Base-by-base conservation (phyloP, 2,113 vertebrate species). In the Sylvietta virens region DNA sequence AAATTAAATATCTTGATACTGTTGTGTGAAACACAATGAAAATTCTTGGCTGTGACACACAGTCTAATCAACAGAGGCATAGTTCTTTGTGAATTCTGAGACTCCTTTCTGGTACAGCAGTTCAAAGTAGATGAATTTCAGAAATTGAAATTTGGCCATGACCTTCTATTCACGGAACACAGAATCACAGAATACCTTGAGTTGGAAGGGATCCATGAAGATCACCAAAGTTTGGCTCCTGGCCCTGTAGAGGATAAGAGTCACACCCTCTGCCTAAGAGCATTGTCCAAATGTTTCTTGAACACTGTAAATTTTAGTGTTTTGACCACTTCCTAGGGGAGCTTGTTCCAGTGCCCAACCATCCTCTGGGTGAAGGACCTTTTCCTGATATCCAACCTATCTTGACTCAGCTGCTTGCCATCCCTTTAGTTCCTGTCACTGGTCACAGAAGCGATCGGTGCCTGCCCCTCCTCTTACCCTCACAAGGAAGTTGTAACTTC, bases 401-500 rank as follows among this genome's bases (percentile, higher is more conserved):
- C 22, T 27, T 44, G 31, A 37, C 26, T 13, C 50, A 57, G 3
- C 10, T 48, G 48, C 35, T 30, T 8, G 35, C 42, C 24, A 57
- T 48, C 3, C 30, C 24, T 30, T 65, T n/a, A 24, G 60, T 8
- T 85, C 30, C 23, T 56, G 10, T 56, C 10, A 24, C n/a, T 56
- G 69, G 11, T 23, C 50, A 47, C 9, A 10, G 8, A 21, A 22
- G 69, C 33, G 12, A 40, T 56, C 40, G n/a, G 40, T 47, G 11
- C 26, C 42, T 57, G 31, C 4, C 22, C 21, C 26, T 48, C 6
- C 31, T 39, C 26, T 80, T 48, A 14, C 35, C 9, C 18, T 72
- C 44, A 22, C 0, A 0, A 65, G 1, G 26, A 56, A 56, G 11
- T 2, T 64, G 23, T 42, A 6, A 13, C 35, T 48, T 13, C 5